Base-by-base conservation (phyloP, 2,113 vertebrate species). In the Empidonax traillii region DNA sequence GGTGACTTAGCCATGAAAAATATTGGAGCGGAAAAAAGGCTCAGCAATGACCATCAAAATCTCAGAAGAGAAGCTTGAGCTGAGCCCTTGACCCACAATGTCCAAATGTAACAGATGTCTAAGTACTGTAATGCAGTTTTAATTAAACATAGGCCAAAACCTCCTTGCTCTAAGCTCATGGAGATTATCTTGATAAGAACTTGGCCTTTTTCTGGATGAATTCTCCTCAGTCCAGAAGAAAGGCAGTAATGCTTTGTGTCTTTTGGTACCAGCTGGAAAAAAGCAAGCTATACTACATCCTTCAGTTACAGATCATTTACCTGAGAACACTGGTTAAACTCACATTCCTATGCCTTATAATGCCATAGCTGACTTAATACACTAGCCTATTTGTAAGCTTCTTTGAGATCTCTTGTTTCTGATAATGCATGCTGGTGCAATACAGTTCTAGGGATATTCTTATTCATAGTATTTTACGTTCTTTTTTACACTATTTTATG, bases 101-200 rank as follows among this genome's bases (percentile, higher is more conserved):
- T 79, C 93, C 72, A 91, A 95, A 95, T 89, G 82, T 95, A 94
- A 97, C 97, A 96, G 96, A 97, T 96, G 96, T 94, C 92, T 85
- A 87, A 96, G 79, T 31, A 75, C 68, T 46, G 3, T 90, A 92
- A 96, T 92, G 46, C 76, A 97, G 94, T 87, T 97, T 96, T 97
- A 98, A 97, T 97, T 96, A 97, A 95, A 96, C 61, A 91, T 88
- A 85, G 93, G 41, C 74, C 81, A 87, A 96, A 96, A 95, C 68
- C 76, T 87, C 8, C 76, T 72, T 87, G 59, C 61, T 84, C 28
- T 92, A 90, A 90, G 14, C 33, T 94, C 37, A 65, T 14, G 8
- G 18, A 71, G 78, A 96, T 95, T 96, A 97, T 85, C 33, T 35
- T 33, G 39, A 53, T 93, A 93, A 93, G 78, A 91, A 87, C 35